Base-by-base conservation (phyloP, 2,888 invertebrate species). In the Volucella bombylans region DNA sequence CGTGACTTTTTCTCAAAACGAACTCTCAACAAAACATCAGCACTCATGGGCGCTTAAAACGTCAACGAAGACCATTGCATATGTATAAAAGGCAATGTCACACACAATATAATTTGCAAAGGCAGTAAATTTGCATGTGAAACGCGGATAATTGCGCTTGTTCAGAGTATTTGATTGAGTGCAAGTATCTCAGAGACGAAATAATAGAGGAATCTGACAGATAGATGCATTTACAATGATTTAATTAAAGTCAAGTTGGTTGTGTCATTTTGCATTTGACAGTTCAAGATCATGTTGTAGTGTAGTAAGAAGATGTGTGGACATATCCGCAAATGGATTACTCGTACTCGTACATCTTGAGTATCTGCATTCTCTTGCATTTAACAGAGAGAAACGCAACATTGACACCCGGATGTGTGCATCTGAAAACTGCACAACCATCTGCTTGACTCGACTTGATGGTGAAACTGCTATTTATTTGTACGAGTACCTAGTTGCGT, bases 381-480 rank as follows among this genome's bases (percentile, higher is more conserved):
- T 57, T 69, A 15, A 55, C 52, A 12, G 12, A 9, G 39, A 23
- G n/a, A 41, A 50, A 31, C 31, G 31, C 31, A 31, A 8, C 54
- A 41, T 23, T 67, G 67, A 68, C 78, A 82, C 78, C 82, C 82
- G 82, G 82, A 82, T 82, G 82, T 82, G 43, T 71, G 71, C 65
- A 57, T 67, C 52, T 45, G 39, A 62, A 74, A 31, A 31, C 31
- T 31, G 31, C 31, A 4, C 31, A 31, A 61, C 45, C 73, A 73
- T 79, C 79, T 79, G 72, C 54, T 57, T 69, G 49, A 38, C 8
- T 31, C 31, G 6, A 31, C 6, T 31, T 31, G 59, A 76, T 54
- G 79, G 59, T 62, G 67, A 62, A 73, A 73, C 73, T 67, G 65
- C 65, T 67, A 73, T 79, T 79, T 67, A 67, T 61, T 47, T 23